Percentiles rank a stretch among this genome's conserved stretches.
Conservation (phyloP, 2,888 invertebrate genomes). For the Spicauda simplicius region DNA sequence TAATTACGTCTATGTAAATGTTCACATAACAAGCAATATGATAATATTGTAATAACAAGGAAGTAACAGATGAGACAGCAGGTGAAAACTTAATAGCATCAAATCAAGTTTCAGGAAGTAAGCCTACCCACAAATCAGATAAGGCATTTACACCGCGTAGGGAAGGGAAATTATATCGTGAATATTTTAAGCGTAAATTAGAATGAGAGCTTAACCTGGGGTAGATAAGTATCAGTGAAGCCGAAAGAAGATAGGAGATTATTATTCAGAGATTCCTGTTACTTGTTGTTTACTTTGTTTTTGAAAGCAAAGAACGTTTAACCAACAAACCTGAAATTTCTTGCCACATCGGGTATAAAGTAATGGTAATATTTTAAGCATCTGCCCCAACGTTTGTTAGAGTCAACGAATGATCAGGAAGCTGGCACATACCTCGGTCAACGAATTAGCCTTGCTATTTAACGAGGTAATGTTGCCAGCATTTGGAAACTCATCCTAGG, state of each 20-base stretch:
- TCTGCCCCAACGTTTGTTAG: too few species aligned
- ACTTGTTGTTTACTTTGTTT: neutral
- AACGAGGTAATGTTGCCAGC: too few species aligned
- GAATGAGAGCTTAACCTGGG: slow-evolving; percentile 6
- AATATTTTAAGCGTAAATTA: slow-evolving; percentile 30
- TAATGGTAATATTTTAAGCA: too few species aligned
- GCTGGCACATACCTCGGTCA: too few species aligned
- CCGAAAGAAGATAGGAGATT: slow-evolving; percentile 4
- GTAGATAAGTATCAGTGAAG: slow-evolving; percentile 19
- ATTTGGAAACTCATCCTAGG: too few species aligned
- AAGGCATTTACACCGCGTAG: slow-evolving; percentile 6
- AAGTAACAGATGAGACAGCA: neutral
- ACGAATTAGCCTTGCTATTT: too few species aligned
- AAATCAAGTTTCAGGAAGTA: neutral
- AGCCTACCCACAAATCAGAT: slow-evolving; percentile 17
- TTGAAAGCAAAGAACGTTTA: neutral
- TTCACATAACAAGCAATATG: too few species aligned
- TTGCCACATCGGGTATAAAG: neutral
- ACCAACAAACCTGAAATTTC: neutral
- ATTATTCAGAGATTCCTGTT: neutral
- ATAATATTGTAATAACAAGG: too few species aligned
- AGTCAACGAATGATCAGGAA: too few species aligned
- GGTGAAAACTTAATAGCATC: neutral
- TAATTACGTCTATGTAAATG: too few species aligned
- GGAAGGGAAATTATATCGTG: slow-evolving; percentile 21